Conservation (phyloP, 2,888 invertebrate species). For the Crocallis elinguaria region DNA sequence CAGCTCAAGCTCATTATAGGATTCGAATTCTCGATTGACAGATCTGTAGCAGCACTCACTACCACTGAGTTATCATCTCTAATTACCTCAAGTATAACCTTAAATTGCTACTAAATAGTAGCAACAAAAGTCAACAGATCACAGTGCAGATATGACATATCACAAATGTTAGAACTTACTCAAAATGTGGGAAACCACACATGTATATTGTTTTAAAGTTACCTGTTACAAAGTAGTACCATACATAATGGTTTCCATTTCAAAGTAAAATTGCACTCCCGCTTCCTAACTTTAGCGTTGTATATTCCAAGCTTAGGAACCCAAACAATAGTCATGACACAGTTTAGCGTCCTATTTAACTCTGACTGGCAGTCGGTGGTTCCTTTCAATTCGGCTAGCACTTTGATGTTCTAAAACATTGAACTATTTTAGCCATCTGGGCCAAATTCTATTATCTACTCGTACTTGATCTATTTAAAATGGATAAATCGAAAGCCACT, state of each 20-base stretch:
- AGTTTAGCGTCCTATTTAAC: slow-evolving; percentile 12
- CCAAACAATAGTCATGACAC: slow-evolving; percentile 9
- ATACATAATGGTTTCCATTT: neutral
- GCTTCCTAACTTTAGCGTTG: neutral
- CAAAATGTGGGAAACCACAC: too few species aligned
- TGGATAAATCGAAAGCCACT: neutral
- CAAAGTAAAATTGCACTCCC: slow-evolving; percentile 2
- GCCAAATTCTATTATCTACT: neutral
- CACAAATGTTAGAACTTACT: too few species aligned
- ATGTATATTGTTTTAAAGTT: neutral
- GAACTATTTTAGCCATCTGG: slow-evolving; percentile 2
- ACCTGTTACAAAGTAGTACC: neutral
- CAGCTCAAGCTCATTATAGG: too few species aligned
- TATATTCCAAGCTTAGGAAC: slow-evolving; percentile 4
- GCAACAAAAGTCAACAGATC: too few species aligned
- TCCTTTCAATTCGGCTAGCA: slow-evolving; percentile 3
- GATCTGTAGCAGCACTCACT: too few species aligned
- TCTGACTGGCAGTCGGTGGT: neutral
- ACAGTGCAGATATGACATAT: too few species aligned
- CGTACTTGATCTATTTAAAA: neutral
- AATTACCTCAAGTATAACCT: too few species aligned
- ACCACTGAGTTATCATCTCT: too few species aligned
- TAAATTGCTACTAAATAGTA: too few species aligned
- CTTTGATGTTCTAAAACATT: slow-evolving; percentile 10
- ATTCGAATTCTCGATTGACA: too few species aligned